These are phyloP conservation scores for Acleris sparsana DNA, from an alignment of 2,888 invertebrate genomes.

Conservation along the genomic window DNA sequence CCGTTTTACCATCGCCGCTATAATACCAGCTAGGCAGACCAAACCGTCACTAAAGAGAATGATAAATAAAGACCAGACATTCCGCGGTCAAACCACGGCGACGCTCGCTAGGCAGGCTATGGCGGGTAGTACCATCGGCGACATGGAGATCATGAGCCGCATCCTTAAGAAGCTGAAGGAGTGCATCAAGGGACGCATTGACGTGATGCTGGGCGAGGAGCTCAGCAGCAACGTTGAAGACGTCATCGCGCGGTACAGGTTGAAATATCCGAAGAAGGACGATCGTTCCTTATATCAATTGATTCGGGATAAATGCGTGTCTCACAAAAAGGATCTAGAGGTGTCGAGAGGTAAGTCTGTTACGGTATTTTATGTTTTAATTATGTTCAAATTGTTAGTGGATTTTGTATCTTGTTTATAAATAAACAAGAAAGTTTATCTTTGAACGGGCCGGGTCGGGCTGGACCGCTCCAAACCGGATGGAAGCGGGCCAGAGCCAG, in stretches of 20 bases:
- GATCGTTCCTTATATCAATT: constrained; percentile 24
- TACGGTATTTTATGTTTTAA: neutral
- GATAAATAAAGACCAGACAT: constrained; percentile 32
- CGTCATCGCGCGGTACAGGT: constrained; percentile 39
- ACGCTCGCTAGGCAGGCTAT: constrained; percentile 30
- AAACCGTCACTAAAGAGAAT: constrained; percentile 5
- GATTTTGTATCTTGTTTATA: neutral
- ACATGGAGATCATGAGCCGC: neutral
- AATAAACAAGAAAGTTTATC: neutral
- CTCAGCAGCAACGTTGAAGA: constrained; percentile 22
- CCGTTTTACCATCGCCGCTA: neutral
- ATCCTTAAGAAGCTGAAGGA: constrained; percentile 37
- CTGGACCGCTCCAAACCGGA: too few relatives aligned
- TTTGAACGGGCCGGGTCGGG: too few relatives aligned
- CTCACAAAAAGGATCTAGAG: neutral
- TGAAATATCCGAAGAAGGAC: constrained; percentile 15
- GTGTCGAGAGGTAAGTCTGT: neutral
- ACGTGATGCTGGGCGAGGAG: constrained; percentile 41
- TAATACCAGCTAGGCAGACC: too few relatives aligned
- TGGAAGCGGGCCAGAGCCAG: too few relatives aligned
- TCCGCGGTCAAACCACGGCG: constrained; percentile 37
- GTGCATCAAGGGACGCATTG: constrained; percentile 43
- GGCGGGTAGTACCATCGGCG: constrained; percentile 1
- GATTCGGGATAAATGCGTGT: constrained; percentile 23
- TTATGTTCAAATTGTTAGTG: neutral